Evolutionary conservation across 1,140 invertebrate genomes (phyloP).

Genomic region (Drosophila nannoptera): DNA sequence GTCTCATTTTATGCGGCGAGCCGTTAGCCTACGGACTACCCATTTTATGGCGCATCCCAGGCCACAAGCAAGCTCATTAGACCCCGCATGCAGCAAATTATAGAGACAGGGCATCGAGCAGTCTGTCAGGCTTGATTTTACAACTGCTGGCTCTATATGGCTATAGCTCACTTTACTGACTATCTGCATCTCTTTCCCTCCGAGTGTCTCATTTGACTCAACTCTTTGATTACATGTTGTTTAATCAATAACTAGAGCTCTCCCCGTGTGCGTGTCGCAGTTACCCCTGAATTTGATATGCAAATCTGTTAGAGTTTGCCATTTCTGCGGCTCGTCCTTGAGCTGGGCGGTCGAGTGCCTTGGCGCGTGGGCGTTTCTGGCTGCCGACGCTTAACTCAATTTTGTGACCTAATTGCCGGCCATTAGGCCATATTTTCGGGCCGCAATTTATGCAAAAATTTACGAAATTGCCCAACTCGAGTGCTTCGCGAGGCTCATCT

Average conservation of each 20-base stretch:
- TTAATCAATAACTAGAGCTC: constrained; percentile 41
- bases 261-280: not conserved
- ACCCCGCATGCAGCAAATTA: not conserved
- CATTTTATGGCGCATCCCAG: constrained; percentile 9
- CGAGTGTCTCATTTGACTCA: not conserved
- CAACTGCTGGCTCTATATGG: not conserved
- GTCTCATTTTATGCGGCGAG: not conserved
- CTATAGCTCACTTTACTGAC: not conserved
- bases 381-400: constrained; percentile 54
- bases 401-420: constrained; percentile 58
- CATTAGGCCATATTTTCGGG: constrained; percentile 38
- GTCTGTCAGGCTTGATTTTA: not conserved
- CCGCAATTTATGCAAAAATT: not conserved
- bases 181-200: not conserved
- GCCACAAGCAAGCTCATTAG: constrained; percentile 11
- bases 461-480: not conserved
- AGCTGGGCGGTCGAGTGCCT: constrained; percentile 22
- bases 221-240: constrained; percentile 35
- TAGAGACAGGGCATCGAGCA: not conserved
- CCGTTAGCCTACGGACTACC: not conserved
- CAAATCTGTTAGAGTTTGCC: constrained; percentile 17
- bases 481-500: not conserved
- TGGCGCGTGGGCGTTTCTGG: constrained; percentile 22
- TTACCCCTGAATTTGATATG: constrained; percentile 13
- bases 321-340: constrained; percentile 42